Conservation (phyloP, 1,140 invertebrate genomes). For the Hyposmocoma kahamanoa region DNA sequence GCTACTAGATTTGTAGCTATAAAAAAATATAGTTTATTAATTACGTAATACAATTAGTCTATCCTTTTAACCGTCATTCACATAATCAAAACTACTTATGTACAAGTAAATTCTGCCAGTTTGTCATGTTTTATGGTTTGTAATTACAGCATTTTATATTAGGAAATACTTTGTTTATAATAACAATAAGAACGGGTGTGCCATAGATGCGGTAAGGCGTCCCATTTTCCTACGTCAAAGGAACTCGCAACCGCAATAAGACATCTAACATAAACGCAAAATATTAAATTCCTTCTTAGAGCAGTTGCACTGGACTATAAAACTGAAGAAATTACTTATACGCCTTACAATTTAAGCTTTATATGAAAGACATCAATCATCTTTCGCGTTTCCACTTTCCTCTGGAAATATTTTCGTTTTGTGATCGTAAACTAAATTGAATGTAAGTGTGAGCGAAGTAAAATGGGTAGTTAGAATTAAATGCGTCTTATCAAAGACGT, state of each 20-base stretch:
- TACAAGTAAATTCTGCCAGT: too few species aligned
- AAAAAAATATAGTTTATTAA: too few species aligned
- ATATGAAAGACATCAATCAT: conserved; percentile 34
- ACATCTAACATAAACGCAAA: conserved; percentile 19
- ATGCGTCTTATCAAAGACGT: too few species aligned
- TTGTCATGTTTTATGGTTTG: not conserved
- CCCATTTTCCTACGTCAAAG: not conserved
- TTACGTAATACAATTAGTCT: too few species aligned
- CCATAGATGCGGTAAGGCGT: not conserved
- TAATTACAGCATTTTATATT: not conserved
- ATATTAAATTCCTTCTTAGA: conserved; percentile 27
- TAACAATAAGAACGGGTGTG: not conserved
- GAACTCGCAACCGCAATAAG: not conserved
- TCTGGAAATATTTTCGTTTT: too few species aligned
- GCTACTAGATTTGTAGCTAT: too few species aligned
- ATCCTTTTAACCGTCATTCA: too few species aligned
- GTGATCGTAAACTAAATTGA: too few species aligned
- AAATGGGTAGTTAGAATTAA: too few species aligned
- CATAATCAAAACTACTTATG: too few species aligned
- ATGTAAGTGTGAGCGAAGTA: too few species aligned
- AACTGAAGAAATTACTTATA: conserved; percentile 28
- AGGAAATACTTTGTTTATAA: not conserved
- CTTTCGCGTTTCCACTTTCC: not conserved
- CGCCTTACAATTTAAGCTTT: conserved; percentile 25
- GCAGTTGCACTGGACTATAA: conserved; percentile 18